These are phyloP conservation scores for Eptesicus fuscus DNA, from an alignment of 2,113 vertebrate genomes.

Conservation along the genomic window DNA sequence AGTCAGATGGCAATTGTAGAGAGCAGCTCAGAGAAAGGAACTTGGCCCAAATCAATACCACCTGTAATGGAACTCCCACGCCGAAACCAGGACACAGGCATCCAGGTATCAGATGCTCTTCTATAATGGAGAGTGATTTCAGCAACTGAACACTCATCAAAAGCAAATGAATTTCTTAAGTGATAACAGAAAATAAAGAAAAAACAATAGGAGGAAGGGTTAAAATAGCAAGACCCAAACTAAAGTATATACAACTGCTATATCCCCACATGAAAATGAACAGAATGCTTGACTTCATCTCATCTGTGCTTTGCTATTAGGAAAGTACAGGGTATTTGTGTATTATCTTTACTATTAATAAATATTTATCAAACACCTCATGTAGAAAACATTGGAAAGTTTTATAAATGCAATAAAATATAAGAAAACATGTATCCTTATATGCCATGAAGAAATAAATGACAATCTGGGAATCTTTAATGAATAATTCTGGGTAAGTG, in stretches of 20 bases:
- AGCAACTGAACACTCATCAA: not conserved
- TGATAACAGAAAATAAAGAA: not conserved
- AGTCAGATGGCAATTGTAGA: constrained; percentile 28
- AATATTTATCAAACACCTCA: not conserved
- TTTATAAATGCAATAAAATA: not conserved
- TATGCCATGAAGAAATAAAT: not conserved
- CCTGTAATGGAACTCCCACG: constrained; percentile 43
- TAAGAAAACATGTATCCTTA: not conserved
- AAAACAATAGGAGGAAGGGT: not conserved
- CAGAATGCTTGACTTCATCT: not conserved
- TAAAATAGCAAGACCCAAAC: constrained; percentile 19
- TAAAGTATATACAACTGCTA: not conserved
- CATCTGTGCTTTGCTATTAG: not conserved
- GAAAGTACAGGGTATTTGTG: not conserved
- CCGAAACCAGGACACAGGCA: not conserved
- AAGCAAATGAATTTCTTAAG: constrained; percentile 50
- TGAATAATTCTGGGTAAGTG: not conserved
- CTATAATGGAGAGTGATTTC: constrained; percentile 48
- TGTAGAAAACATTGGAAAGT: not conserved
- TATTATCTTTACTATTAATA: not conserved
- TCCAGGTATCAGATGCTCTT: not conserved
- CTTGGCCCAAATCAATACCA: constrained; percentile 40
- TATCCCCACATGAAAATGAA: not conserved
- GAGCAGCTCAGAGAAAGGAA: not conserved
- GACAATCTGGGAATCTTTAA: not conserved